Percentiles rank a stretch among this genome's conserved stretches.
phyloP scores from a whole-genome alignment of 2,113 vertebrate genomes.

The Callorhinus ursinus region DNA sequence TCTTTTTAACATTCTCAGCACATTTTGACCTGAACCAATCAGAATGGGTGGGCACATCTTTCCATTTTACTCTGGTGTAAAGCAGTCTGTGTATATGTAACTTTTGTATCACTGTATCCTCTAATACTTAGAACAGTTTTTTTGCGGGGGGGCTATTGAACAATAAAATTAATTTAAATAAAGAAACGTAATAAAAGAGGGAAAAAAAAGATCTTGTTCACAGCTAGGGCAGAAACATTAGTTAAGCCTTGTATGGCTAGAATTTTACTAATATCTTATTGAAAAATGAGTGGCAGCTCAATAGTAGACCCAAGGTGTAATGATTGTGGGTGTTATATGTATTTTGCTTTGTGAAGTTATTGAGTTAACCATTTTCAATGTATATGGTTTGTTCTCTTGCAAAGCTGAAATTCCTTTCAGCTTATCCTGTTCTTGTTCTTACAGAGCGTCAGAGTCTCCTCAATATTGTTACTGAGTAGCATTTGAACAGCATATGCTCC shows the following conservation, averaged over 20 bases:
- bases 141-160: neutral
- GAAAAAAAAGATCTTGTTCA: neutral
- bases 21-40: neutral
- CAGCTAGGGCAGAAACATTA: neutral
- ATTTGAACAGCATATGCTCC: neutral
- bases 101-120: neutral
- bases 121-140: neutral
- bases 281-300: neutral
- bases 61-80: slow-evolving; percentile 40
- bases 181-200: neutral
- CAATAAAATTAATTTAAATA: slow-evolving; percentile 3
- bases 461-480: neutral
- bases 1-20: neutral
- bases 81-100: neutral
- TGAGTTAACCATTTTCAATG: neutral
- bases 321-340: neutral
- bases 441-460: neutral
- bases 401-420: neutral
- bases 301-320: neutral
- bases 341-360: neutral
- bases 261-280: neutral
- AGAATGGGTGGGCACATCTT: neutral
- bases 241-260: neutral
- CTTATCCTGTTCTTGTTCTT: neutral
- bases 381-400: neutral